Evolutionary conservation across 2,797 vertebrate genomes (phyloP).

Genomic region (Microchirus variegatus): DNA sequence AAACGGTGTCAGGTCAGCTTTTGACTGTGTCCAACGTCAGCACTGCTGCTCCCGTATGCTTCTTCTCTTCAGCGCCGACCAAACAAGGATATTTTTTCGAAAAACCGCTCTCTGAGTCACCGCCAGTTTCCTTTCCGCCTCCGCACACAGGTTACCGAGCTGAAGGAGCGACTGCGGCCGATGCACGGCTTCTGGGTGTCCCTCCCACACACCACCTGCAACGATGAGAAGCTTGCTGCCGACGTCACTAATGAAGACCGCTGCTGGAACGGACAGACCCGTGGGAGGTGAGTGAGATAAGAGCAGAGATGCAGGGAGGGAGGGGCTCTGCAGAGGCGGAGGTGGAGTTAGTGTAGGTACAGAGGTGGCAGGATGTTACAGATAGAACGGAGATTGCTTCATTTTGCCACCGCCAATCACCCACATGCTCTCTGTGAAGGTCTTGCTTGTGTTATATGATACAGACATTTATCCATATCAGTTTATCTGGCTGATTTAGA

Average conservation of each 20-base stretch:
- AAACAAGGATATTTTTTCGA: constrained; percentile 58
- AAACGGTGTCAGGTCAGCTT: constrained; percentile 33
- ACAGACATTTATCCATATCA: too few relatives aligned
- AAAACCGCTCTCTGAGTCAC: constrained; percentile 64
- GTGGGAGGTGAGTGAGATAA: constrained; percentile 83
- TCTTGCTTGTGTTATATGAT: constrained; percentile 25
- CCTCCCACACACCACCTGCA: constrained; percentile 88
- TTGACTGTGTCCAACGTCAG: constrained; percentile 35
- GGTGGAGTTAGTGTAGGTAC: constrained; percentile 6
- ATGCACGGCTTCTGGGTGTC: constrained; percentile 90
- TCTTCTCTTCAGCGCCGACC: constrained; percentile 41
- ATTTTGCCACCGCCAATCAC: constrained; percentile 32
- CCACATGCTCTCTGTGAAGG: constrained; percentile 48
- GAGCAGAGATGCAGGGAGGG: constrained; percentile 16
- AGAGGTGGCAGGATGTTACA: constrained; percentile 48
- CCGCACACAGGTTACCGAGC: constrained; percentile 83
- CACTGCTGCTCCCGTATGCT: constrained; percentile 43
- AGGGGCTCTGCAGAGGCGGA: constrained; percentile 10
- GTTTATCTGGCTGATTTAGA: too few relatives aligned
- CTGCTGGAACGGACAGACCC: constrained; percentile 90
- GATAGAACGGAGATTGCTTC: constrained; percentile 51
- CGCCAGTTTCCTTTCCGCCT: constrained; percentile 54
- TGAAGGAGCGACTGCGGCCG: constrained; percentile 86
- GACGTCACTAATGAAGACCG: constrained; percentile 86
- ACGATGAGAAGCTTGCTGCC: constrained; percentile 84